Percentiles rank a stretch among this genome's conserved stretches.
These are phyloP conservation scores for Darevskia mixta DNA, from an alignment of 2,797 vertebrate genomes.

Conservation along the genomic window DNA sequence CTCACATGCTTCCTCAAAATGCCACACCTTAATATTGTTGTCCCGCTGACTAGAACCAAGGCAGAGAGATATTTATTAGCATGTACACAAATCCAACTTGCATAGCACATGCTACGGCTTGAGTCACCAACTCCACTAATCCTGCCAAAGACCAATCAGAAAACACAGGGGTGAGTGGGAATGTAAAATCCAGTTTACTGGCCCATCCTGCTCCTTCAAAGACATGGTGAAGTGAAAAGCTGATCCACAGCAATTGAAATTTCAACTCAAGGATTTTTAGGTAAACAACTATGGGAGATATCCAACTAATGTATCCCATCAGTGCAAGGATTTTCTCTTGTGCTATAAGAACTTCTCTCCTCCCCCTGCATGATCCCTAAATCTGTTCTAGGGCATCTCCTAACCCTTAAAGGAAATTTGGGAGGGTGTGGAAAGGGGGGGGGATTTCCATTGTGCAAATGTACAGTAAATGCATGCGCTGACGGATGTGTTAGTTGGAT, in stretches of 20 bases:
- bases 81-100: background rate
- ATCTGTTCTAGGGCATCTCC: too few relatives aligned
- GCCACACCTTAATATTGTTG: background rate
- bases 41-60: background rate
- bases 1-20: background rate
- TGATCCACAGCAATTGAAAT: conserved; percentile 5
- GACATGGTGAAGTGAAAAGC: background rate
- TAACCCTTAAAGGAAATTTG: too few relatives aligned
- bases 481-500: too few relatives aligned
- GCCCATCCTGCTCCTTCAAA: background rate
- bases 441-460: too few relatives aligned
- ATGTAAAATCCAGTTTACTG: background rate
- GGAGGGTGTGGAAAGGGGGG: too few relatives aligned
- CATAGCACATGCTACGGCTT: background rate
- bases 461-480: too few relatives aligned
- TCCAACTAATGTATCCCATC: too few relatives aligned
- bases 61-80: background rate
- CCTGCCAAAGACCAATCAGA: background rate
- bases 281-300: background rate
- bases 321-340: too few relatives aligned
- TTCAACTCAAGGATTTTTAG: background rate
- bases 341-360: too few relatives aligned
- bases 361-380: too few relatives aligned
- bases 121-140: background rate
- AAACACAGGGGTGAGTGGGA: background rate